Conservation (phyloP, 1,140 invertebrate species). For the Aphis gossypii region DNA sequence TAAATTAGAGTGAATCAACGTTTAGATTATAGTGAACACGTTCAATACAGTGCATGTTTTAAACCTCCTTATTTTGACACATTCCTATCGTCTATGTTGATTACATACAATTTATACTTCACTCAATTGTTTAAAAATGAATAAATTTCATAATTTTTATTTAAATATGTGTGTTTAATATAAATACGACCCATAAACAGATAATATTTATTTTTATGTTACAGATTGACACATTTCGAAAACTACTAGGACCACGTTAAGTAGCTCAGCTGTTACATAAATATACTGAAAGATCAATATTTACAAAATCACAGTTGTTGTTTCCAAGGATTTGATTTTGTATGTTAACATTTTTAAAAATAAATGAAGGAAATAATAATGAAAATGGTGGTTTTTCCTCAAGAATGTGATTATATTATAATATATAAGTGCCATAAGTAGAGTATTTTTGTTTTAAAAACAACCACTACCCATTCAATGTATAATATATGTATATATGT, state of each 20-base stretch:
- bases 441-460: too few species aligned
- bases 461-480: too few species aligned
- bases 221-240: constrained; percentile 51
- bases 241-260: constrained; percentile 15
- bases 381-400: neutral
- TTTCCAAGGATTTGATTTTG: neutral
- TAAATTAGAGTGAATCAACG: too few species aligned
- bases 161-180: neutral
- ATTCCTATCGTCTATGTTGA: neutral
- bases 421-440: too few species aligned
- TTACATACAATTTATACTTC: too few species aligned
- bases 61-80: neutral
- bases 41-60: neutral
- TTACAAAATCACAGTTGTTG: neutral
- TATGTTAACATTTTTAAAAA: neutral
- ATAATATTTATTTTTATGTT: constrained; percentile 38
- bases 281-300: neutral
- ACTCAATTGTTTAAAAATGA: too few species aligned
- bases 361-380: neutral
- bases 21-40: too few species aligned
- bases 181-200: neutral
- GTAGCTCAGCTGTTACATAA: neutral
- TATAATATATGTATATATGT: too few species aligned
- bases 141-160: too few species aligned
- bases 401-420: neutral